phyloP scores from a whole-genome alignment of 2,797 vertebrate genomes.

The Antrozous pallidus region DNA sequence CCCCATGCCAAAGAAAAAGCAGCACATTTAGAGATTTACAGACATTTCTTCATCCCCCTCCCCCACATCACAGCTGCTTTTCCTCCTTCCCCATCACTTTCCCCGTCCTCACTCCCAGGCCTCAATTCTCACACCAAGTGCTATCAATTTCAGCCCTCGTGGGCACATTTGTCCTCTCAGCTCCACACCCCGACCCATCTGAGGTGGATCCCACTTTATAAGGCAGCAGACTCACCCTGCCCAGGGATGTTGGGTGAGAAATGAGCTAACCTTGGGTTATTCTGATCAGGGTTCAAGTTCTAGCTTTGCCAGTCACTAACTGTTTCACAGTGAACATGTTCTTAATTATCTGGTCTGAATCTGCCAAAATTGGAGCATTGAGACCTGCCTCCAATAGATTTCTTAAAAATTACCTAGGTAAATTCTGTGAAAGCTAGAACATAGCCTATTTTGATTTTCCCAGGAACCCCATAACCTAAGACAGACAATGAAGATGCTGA shows the following conservation, averaged over 20 bases:
- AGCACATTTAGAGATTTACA: neutral
- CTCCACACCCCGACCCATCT: neutral
- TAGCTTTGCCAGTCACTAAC: neutral
- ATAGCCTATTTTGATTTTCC: neutral
- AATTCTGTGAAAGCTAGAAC: neutral
- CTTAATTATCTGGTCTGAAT: neutral
- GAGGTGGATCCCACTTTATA: neutral
- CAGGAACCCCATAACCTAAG: neutral
- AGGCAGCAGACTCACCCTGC: neutral
- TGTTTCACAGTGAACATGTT: neutral
- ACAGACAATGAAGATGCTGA: neutral
- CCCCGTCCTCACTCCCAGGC: neutral
- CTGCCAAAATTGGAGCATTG: neutral
- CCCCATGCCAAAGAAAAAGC: neutral
- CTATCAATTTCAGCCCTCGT: neutral
- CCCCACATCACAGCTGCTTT: neutral
- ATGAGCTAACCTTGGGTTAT: neutral
- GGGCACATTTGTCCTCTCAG: neutral
- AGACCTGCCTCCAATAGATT: neutral
- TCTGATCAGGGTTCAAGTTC: neutral
- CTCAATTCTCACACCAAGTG: neutral
- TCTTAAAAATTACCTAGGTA: neutral
- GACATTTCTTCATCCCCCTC: neutral
- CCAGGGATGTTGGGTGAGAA: neutral
- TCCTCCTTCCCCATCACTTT: neutral